Percentiles rank a stretch among this genome's conserved stretches.
These are phyloP conservation scores for Sanderia malayensis DNA, from an alignment of 30 jellyfish, hydroid and myxozoan genomes.

Conservation along the genomic window DNA sequence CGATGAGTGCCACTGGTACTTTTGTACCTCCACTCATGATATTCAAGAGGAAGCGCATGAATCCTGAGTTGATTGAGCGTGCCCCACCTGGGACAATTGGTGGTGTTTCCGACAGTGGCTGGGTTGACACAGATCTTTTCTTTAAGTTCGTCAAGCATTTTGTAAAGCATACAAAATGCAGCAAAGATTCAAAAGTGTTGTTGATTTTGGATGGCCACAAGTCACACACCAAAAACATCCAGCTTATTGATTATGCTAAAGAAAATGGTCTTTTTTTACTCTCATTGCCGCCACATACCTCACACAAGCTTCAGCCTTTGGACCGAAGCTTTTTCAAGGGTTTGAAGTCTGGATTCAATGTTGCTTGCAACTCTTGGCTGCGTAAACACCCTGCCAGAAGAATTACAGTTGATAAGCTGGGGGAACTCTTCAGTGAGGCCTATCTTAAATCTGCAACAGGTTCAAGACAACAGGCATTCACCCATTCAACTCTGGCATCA, in stretches of 20 bases:
- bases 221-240: conserved; percentile 40
- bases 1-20: conserved; percentile 33
- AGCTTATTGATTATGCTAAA: conserved; percentile 47
- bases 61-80: conserved; percentile 41
- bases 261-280: conserved; percentile 32
- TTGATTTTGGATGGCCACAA: conserved; percentile 62
- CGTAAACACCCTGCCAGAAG: conserved; percentile 34
- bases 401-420: neutral
- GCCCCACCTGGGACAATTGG: conserved; percentile 64
- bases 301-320: conserved; percentile 73
- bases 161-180: conserved; percentile 15
- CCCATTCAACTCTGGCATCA: too few species aligned
- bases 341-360: conserved; percentile 36
- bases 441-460: conserved; percentile 21
- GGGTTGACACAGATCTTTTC: conserved; percentile 46
- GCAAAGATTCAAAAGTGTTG: conserved; percentile 14
- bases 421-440: conserved; percentile 37
- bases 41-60: conserved; percentile 50
- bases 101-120: conserved; percentile 65
- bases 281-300: conserved; percentile 66
- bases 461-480: too few species aligned
- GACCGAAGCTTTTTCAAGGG: conserved; percentile 50
- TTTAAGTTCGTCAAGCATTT: conserved; percentile 29
- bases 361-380: conserved; percentile 27
- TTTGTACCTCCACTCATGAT: conserved; percentile 60